Percentiles rank a stretch among this genome's conserved stretches.
Conservation (phyloP, 2,888 invertebrate genomes). For the Tubulanus polymorphus region DNA sequence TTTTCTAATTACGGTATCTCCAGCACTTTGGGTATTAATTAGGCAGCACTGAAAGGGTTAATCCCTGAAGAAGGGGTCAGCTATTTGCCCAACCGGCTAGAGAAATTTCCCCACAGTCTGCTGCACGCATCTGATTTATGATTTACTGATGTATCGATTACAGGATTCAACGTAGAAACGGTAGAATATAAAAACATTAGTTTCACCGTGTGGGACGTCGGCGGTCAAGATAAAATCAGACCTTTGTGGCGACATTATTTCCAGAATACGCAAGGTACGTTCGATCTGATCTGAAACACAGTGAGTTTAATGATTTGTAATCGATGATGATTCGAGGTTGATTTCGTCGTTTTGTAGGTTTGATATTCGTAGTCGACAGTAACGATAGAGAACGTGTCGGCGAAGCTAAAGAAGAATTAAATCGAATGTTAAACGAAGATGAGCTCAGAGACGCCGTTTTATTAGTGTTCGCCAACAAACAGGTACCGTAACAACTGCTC, state of each 20-base stretch:
- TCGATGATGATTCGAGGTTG: too few species aligned
- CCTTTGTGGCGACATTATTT: conserved; percentile 99
- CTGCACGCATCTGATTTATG: too few species aligned
- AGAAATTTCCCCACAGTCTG: too few species aligned
- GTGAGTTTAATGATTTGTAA: too few species aligned
- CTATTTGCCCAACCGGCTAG: too few species aligned
- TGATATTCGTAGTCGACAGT: conserved; percentile 99
- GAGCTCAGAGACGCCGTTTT: conserved; percentile 98
- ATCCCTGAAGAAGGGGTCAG: too few species aligned
- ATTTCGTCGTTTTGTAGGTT: conserved; percentile 50
- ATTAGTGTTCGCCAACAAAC: conserved; percentile 99
- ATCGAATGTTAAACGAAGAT: conserved; percentile 99
- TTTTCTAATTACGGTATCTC: too few species aligned
- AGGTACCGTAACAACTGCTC: conserved; percentile 63
- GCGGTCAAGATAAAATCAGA: conserved; percentile 96
- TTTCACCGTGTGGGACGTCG: conserved; percentile 99
- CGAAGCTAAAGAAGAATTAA: conserved; percentile 96
- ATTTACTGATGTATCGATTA: too few species aligned
- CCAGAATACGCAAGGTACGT: conserved; percentile 72
- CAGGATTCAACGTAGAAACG: conserved; percentile 97
- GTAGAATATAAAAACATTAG: conserved; percentile 99
- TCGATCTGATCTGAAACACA: background rate
- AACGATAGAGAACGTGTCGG: conserved; percentile 98
- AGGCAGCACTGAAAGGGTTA: too few species aligned
- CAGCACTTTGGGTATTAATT: too few species aligned